phyloP scores from a whole-genome alignment of 2,797 vertebrate species.

The Enteromius trimaculatus region DNA sequence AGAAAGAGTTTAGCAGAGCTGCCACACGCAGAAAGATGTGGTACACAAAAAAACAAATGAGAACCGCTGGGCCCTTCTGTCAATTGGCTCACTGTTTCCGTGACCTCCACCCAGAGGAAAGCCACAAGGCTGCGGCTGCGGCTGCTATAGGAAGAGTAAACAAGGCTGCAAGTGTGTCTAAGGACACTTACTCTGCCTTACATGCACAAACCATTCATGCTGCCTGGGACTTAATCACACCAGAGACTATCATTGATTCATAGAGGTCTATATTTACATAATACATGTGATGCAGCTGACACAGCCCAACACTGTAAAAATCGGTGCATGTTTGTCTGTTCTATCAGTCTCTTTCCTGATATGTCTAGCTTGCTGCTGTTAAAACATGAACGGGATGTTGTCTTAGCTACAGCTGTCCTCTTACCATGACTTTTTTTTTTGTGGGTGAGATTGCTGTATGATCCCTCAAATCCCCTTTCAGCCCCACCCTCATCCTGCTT shows the following conservation, averaged over 20 bases:
- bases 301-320: slow-evolving; percentile 29
- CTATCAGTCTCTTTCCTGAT: slow-evolving; percentile 26
- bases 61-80: slow-evolving; percentile 63
- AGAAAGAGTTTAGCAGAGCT: slow-evolving; percentile 46
- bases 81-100: slow-evolving; percentile 69
- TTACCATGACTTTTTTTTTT: slow-evolving; percentile 33
- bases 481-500: slow-evolving; percentile 11
- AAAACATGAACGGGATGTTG: slow-evolving; percentile 64
- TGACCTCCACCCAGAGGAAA: slow-evolving; percentile 60
- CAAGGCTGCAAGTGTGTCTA: slow-evolving; percentile 57
- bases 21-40: slow-evolving; percentile 68
- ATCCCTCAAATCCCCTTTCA: slow-evolving; percentile 18
- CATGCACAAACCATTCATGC: slow-evolving; percentile 34
- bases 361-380: slow-evolving; percentile 44
- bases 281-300: slow-evolving; percentile 8
- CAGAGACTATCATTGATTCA: slow-evolving; percentile 17
- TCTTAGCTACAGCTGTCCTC: slow-evolving; percentile 69
- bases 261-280: slow-evolving; percentile 30
- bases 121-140: slow-evolving; percentile 62
- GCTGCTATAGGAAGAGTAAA: slow-evolving; percentile 61
- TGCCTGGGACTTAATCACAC: slow-evolving; percentile 5
- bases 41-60: slow-evolving; percentile 65
- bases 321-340: background rate
- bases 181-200: background rate
- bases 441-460: slow-evolving; percentile 39